Evolutionary conservation across 2,888 invertebrate species (phyloP), one percentile per base, ranked within the genome.

Genomic region (Ectemnius cavifrons): DNA sequence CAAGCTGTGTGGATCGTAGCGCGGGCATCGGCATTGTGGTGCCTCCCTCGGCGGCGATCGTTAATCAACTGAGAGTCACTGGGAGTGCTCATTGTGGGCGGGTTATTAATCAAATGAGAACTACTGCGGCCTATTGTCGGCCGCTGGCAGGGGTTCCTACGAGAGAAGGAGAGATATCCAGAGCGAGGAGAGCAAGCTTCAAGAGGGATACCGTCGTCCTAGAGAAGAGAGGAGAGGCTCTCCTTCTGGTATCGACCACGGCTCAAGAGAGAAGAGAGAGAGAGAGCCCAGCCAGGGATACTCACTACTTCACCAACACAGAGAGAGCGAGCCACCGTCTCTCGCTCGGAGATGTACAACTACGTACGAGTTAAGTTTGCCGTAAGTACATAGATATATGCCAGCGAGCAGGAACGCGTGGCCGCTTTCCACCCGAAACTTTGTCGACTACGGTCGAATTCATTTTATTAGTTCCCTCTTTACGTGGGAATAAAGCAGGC

Each of bases 51-150:
- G 20, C 37, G 65, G 75, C 68, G 84, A 84, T 89, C 90, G 89
- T 90, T 90, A 89, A 90, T 90, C 90, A 90, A 89, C 81, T 89
- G 90, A 90, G 89, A 89, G 84, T 87, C 89, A 89, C 90, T 90
- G 90, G 80, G 78, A 82, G 77, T 80, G 86, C 83, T 88, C 87
- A 89, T 89, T 88, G 90, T 89, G 86, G 88, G 87, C 79, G 87
- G 87, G 86, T 90, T 90, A 90, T 90, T 90, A 90, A 90, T 90
- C 90, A 90, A 90, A 90, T 90, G 90, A 90, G 90, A 90, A 89
- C 90, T 89, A 90, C 90, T 90, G 90, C 80, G 79, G 85, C 85
- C 88, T 86, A 89, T 90, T 90, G 90, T 90, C 85, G 86, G 82
- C 71, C 80, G 77, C 82, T 84, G 83, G 81, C 85, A 82, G 88